These are phyloP conservation scores for Oncopodura yosiiana DNA, from an alignment of 1,140 invertebrate species.

Conservation along the genomic window DNA sequence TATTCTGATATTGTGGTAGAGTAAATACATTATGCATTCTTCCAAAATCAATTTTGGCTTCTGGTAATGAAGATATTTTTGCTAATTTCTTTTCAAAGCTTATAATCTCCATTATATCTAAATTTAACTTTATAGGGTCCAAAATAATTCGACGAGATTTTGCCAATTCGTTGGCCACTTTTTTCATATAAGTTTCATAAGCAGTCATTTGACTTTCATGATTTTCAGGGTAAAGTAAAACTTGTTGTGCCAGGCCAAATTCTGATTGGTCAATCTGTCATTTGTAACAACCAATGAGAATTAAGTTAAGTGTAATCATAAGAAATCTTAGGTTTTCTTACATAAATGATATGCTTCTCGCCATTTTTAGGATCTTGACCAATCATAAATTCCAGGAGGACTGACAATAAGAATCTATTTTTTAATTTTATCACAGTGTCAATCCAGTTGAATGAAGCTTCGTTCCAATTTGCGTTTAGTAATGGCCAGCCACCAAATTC, in stretches of 20 bases:
- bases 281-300: background rate
- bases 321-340: no score
- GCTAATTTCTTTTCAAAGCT: background rate
- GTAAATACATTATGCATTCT: no score
- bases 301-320: background rate
- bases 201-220: constrained; percentile 51
- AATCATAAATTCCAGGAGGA: no score
- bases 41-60: no score
- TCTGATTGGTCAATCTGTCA: background rate
- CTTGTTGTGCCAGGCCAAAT: background rate
- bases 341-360: background rate
- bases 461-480: no score
- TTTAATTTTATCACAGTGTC: no score
- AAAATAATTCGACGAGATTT: no score
- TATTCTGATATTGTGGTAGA: no score
- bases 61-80: background rate
- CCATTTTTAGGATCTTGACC: background rate
- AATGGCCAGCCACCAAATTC: no score
- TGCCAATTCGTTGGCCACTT: constrained; percentile 27
- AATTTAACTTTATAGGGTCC: constrained; percentile 10
- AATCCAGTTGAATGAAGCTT: no score
- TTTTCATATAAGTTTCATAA: constrained; percentile 50
- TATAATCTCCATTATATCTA: background rate
- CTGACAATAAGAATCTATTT: no score
- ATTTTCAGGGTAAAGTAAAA: constrained; percentile 48